Evolutionary conservation across 2,113 vertebrate species (phyloP), one percentile per base, ranked within the genome.

Genomic region (Thamnophis sirtalis): DNA sequence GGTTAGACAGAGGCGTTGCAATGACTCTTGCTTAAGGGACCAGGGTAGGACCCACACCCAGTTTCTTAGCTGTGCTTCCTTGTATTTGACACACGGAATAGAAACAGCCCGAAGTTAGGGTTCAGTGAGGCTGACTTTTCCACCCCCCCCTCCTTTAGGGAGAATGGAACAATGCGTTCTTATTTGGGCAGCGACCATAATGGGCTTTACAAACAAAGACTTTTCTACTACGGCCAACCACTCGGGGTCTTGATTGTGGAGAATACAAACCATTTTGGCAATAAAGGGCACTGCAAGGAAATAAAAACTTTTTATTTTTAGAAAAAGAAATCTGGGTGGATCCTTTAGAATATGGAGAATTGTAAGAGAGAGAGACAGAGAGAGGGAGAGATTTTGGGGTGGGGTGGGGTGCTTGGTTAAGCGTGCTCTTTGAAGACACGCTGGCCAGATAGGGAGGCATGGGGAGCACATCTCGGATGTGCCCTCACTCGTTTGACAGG

Each of bases 161-260:
- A 94, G 93, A 96, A 95, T 49, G 53, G n/a, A 88, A 86, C 50
- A 86, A 86, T 28, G 24, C 49, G 19, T 51, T 28, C 84, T 96
- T 96, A 97, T 95, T 95, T 95, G 22, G n/a, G 86, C 58, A 93
- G 96, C 96, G 94, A 96, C 96, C 91, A 88, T 93, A 88, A 90
- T 93, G 91, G 91, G 95, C 94, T 97, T 96, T 96, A 96, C 96
- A 97, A 96, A 97, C 97, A 98, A 98, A 98, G 97, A 97, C 97
- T 93, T 68, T 68, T 93, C 95, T 93, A 94, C 94, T 92, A 89
- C 17, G 73, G 33, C 95, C 93, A 95, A 95, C 93, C 93, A 95
- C 94, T 95, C 93, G 94, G 93, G 97, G 94, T 94, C 95, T 95
- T 94, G 93, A 94, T 96, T 96, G 96, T 96, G 96, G 96, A 95